Evolutionary conservation across 2,888 invertebrate species (phyloP).

Genomic region (Blastobasis adustella): DNA sequence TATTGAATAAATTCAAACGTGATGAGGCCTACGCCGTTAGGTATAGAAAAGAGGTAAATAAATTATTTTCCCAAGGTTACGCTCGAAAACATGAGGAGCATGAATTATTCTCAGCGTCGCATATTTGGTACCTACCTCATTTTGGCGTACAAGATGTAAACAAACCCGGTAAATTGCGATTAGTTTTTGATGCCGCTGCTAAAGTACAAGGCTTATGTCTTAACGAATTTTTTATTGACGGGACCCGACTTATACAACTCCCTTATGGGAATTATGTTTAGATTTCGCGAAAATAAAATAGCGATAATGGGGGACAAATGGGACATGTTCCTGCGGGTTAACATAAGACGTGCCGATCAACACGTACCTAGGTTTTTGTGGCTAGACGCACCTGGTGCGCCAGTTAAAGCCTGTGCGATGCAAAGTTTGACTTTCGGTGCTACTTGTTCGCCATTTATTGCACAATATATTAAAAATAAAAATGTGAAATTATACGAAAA

Average conservation of each 20-base stretch:
- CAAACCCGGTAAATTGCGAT: constrained; percentile 14
- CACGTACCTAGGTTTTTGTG: constrained; percentile 14
- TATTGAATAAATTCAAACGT: constrained; percentile 8
- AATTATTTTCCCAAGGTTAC: constrained; percentile 13
- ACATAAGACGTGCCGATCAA: constrained; percentile 13
- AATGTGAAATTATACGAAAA: too few relatives aligned
- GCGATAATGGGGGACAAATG: constrained; percentile 13
- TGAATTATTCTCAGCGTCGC: constrained; percentile 11
- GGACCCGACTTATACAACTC: constrained; percentile 18
- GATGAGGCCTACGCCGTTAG: constrained; percentile 8
- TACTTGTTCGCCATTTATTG: too few relatives aligned
- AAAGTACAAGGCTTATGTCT: constrained; percentile 13
- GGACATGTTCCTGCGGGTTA: constrained; percentile 14
- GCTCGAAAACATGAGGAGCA: constrained; percentile 12
- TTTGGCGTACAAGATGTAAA: constrained; percentile 16
- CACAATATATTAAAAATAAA: too few relatives aligned
- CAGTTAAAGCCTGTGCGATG: too few relatives aligned
- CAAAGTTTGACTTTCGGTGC: too few relatives aligned
- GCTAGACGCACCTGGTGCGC: too few relatives aligned
- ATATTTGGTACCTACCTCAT: constrained; percentile 14
- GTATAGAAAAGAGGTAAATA: constrained; percentile 9
- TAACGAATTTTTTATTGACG: constrained; percentile 12
- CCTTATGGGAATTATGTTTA: constrained; percentile 14
- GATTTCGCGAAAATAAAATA: constrained; percentile 12
- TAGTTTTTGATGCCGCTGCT: constrained; percentile 15